These are phyloP conservation scores for Myocastor coypus DNA, from an alignment of 2,113 vertebrate genomes.

Conservation along the genomic window DNA sequence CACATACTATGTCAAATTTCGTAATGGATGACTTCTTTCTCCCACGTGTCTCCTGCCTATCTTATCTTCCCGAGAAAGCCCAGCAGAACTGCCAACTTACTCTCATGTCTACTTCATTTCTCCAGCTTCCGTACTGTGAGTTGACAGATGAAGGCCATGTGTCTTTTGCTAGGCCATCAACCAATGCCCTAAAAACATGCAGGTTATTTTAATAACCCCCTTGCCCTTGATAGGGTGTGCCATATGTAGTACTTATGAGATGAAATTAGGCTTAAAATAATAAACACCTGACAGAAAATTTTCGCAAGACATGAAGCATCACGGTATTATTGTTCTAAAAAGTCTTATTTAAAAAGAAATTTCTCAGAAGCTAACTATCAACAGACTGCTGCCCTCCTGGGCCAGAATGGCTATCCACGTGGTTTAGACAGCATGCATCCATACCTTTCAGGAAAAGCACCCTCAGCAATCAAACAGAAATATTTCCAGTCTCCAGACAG, in stretches of 20 bases:
- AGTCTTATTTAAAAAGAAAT: constrained; percentile 34
- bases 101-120: background rate
- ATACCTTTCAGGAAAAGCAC: background rate
- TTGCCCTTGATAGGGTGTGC: background rate
- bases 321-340: background rate
- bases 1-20: background rate
- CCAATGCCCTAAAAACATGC: background rate
- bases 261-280: constrained; percentile 9
- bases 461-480: background rate
- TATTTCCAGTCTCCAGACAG: too few species aligned
- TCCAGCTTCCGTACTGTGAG: background rate
- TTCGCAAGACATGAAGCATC: background rate
- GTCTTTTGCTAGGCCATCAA: background rate
- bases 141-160: background rate
- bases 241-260: background rate
- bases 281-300: background rate
- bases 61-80: constrained; percentile 16
- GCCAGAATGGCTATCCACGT: background rate
- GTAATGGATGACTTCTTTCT: constrained; percentile 1
- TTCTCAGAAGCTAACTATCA: constrained; percentile 23
- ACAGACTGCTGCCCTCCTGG: background rate
- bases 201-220: constrained; percentile 16
- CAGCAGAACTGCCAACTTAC: background rate
- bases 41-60: background rate
- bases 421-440: background rate